Evolutionary conservation across 1,140 invertebrate species (phyloP).

Genomic region (Aphelinus certus): DNA sequence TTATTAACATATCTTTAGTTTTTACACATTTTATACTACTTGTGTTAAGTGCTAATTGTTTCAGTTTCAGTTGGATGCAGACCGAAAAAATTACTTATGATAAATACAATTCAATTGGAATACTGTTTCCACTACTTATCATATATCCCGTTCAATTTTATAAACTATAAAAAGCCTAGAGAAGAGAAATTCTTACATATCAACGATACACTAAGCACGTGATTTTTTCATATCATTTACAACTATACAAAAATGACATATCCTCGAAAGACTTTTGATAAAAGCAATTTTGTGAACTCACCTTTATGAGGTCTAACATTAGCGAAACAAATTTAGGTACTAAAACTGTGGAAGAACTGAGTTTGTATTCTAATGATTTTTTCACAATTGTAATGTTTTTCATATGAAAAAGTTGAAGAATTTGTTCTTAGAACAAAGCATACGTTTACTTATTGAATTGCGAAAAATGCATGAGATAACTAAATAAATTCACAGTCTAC

Average conservation of each 20-base stretch:
- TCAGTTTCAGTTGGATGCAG: neutral
- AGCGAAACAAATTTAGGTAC: slow-evolving; percentile 5
- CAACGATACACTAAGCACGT: neutral
- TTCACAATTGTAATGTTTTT: slow-evolving; percentile 9
- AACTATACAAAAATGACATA: slow-evolving; percentile 9
- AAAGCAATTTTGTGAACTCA: slow-evolving; percentile 8
- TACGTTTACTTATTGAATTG: too few relatives aligned
- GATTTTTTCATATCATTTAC: slow-evolving; percentile 24
- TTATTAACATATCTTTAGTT: neutral
- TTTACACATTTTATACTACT: slow-evolving; percentile 10
- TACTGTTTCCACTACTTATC: neutral
- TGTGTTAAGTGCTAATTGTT: neutral
- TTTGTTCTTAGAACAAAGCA: too few relatives aligned
- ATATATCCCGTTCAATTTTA: neutral
- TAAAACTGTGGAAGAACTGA: slow-evolving; percentile 14
- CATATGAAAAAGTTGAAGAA: too few relatives aligned
- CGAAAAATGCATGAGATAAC: too few relatives aligned
- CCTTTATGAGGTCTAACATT: slow-evolving; percentile 5
- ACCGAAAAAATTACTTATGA: neutral
- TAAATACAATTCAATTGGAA: neutral
- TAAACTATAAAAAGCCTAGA: neutral
- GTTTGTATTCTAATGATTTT: slow-evolving; percentile 13
- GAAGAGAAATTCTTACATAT: slow-evolving; percentile 24
- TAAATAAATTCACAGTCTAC: too few relatives aligned
- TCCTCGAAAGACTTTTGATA: slow-evolving; percentile 9